Conservation (phyloP, 2,797 vertebrate genomes). For the Peromyscus aztecus region DNA sequence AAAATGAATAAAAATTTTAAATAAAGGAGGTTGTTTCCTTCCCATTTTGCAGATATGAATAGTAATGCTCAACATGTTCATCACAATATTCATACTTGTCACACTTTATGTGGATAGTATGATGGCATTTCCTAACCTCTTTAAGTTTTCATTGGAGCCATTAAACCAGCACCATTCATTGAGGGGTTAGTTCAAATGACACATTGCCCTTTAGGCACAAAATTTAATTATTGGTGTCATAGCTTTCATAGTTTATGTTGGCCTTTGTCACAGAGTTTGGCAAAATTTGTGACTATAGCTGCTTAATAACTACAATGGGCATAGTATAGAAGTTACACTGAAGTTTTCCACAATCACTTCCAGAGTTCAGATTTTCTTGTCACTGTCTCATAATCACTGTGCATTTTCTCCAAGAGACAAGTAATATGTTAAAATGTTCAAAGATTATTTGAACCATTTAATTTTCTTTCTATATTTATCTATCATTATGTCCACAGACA, state of each 20-base stretch:
- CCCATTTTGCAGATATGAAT: constrained; percentile 8
- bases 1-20: too few species aligned
- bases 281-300: not conserved
- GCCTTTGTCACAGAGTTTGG: not conserved
- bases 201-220: not conserved
- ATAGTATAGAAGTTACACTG: not conserved
- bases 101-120: not conserved
- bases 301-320: not conserved
- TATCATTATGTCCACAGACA: constrained; percentile 54
- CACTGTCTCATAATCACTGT: not conserved
- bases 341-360: constrained; percentile 41
- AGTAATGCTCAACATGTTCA: not conserved
- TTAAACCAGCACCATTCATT: not conserved
- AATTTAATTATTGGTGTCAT: constrained; percentile 20
- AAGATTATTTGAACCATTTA: constrained; percentile 60
- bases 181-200: not conserved
- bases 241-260: not conserved
- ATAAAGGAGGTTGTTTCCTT: not conserved
- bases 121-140: constrained; percentile 7
- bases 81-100: not conserved
- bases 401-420: not conserved
- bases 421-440: not conserved
- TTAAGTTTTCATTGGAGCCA: not conserved
- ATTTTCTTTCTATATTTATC: not conserved
- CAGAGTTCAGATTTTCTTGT: constrained; percentile 15